Base-by-base conservation (phyloP, 2,888 invertebrate genomes). In the Drosophila emarginata region DNA sequence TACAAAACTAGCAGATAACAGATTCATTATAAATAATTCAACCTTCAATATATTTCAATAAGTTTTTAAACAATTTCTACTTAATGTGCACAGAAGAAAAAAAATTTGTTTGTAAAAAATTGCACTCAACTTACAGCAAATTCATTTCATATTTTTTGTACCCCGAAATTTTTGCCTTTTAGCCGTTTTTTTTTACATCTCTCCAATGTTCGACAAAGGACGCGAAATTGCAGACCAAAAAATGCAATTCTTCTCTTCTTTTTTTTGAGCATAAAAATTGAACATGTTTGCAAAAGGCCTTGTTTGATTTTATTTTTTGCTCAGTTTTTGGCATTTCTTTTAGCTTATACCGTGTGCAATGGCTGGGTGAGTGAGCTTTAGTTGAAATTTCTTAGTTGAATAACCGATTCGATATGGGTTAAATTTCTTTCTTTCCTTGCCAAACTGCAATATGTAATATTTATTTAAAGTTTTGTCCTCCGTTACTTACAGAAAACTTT, bases 281-380 rank as follows among this genome's bases (percentile, higher is more conserved):
- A 79, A 80, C 80, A 82, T 79, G 79, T 79, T 66, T 78, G 66
- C 53, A 67, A 61, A 58, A 64, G 57, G 58, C 51, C 64, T 64
- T 73, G 66, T 77, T 70, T 61, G 71, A 57, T 56, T 52, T 56
- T 70, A 69, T 64, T 50, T 51, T 14, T 59, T 45, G 54, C 57
- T 58, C 12, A 26, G 26, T 36, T 56, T 57, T 56, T 54, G 68
- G 88, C 77, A 83, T 80, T 88, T 88, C 80, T 77, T 37, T 60
- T 50, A 84, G 87, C 86, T 84, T 83, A 84, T 83, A 69, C 87
- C 76, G 77, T 72, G 84, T 45, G 11, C 11, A 7, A 18, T 2
- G 3, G 18, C 88, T 76, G 84, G 84, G 72, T 88, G 84, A 70
- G 74, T 84, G 87, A 79, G 67, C 86, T 84, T 84, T 80, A 77